A percentile compares a stretch with the other conserved stretches of the same genome.
Conservation (phyloP, 2,113 vertebrate species). For the Pollachius pollachius region DNA sequence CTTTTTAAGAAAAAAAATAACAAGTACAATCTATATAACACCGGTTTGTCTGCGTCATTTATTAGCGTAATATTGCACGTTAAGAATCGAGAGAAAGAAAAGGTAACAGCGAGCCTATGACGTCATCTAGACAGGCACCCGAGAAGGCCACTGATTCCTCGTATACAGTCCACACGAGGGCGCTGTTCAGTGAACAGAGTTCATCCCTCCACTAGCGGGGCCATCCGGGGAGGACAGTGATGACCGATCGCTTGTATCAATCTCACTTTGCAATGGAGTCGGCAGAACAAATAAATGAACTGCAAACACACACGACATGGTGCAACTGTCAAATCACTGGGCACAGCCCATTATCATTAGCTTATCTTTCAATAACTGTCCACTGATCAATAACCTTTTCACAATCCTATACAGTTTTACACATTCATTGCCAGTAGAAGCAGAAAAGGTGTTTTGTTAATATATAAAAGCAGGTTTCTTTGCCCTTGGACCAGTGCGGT, state of each 20-base stretch:
- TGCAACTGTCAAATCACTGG: slow-evolving; percentile 35
- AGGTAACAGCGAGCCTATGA: slow-evolving; percentile 27
- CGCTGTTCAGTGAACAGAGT: slow-evolving; percentile 30
- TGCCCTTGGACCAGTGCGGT: slow-evolving; percentile 22
- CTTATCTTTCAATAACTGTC: slow-evolving; percentile 20
- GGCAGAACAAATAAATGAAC: slow-evolving; percentile 9
- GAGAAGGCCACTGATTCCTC: slow-evolving; percentile 53
- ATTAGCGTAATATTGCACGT: slow-evolving; percentile 55
- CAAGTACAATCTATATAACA: slow-evolving; percentile 31
- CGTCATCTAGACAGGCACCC: slow-evolving; percentile 40
- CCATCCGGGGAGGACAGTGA: slow-evolving; percentile 31
- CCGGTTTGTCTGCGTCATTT: slow-evolving; percentile 21
- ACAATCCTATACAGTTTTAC: slow-evolving; percentile 44
- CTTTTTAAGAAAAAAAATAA: not conserved
- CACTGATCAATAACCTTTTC: slow-evolving; percentile 23
- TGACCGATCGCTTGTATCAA: slow-evolving; percentile 43
- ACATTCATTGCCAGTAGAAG: slow-evolving; percentile 69
- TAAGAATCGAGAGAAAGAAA: slow-evolving; percentile 18
- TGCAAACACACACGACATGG: slow-evolving; percentile 30
- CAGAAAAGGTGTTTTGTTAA: slow-evolving; percentile 35
- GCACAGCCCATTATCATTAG: slow-evolving; percentile 41
- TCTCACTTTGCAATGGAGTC: slow-evolving; percentile 29
- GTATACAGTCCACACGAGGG: slow-evolving; percentile 14
- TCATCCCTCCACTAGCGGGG: slow-evolving; percentile 52
- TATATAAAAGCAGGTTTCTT: slow-evolving; percentile 52